These are phyloP conservation scores for Pleuronectes platessa DNA, from an alignment of 2,113 vertebrate species.

Conservation along the genomic window DNA sequence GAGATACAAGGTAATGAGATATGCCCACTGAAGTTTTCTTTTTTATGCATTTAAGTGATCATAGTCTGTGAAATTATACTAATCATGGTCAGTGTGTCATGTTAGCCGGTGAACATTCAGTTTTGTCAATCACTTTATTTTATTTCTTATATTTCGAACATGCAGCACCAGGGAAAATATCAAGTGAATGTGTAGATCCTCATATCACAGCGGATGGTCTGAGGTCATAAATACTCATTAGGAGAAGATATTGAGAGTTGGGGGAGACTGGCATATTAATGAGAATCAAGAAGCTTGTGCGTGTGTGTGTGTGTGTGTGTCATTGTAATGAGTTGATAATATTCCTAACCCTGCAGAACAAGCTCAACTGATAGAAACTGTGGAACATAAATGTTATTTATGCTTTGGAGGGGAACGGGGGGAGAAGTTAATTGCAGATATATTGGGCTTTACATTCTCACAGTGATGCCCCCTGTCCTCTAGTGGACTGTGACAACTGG, in stretches of 20 bases:
- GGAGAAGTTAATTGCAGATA: conserved; percentile 60
- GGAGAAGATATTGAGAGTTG: conserved; percentile 35
- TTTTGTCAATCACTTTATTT: background rate
- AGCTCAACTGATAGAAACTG: conserved; percentile 45
- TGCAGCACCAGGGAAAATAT: background rate
- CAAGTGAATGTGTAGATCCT: background rate
- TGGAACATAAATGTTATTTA: conserved; percentile 64
- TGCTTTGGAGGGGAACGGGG: conserved; percentile 41
- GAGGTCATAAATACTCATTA: conserved; percentile 59
- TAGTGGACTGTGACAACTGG: conserved; percentile 45
- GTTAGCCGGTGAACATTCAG: background rate
- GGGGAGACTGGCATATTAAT: conserved; percentile 60
- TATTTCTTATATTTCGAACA: background rate
- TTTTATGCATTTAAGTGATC: background rate
- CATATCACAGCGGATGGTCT: conserved; percentile 13
- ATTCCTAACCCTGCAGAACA: conserved; percentile 52
- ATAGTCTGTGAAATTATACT: background rate
- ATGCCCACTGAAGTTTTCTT: background rate
- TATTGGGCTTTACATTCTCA: conserved; percentile 49
- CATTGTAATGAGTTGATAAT: conserved; percentile 64
- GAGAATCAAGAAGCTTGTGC: conserved; percentile 39
- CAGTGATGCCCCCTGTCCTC: conserved; percentile 43
- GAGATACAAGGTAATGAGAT: background rate
- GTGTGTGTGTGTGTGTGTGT: conserved; percentile 18
- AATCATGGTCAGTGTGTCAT: background rate